A percentile compares a stretch with the other conserved stretches of the same genome.
phyloP scores from a whole-genome alignment of 2,113 vertebrate genomes.

The Mionectes macconnelli region DNA sequence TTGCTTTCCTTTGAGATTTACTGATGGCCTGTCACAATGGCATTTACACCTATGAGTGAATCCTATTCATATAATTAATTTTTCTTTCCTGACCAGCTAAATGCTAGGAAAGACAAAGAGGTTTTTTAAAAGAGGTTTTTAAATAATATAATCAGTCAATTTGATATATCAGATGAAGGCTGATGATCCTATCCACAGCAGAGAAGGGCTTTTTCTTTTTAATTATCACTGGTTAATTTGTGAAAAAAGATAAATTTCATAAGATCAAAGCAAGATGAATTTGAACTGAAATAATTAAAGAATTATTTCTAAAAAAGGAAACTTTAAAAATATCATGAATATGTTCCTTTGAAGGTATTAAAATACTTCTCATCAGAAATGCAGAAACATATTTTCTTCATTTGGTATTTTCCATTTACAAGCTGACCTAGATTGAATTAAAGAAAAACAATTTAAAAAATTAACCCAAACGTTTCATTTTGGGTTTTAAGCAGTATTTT shows the following conservation, averaged over 20 bases:
- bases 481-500: not conserved
- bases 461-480: not conserved
- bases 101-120: not conserved
- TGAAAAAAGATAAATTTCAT: not conserved
- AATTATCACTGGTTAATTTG: not conserved
- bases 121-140: not conserved
- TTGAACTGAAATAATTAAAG: not conserved
- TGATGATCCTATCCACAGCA: not conserved
- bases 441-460: not conserved
- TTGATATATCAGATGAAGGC: not conserved
- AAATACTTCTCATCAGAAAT: conserved; percentile 1
- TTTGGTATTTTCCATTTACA: not conserved
- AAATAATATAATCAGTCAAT: not conserved
- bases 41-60: not conserved
- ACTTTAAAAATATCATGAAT: not conserved
- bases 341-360: not conserved
- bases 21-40: not conserved
- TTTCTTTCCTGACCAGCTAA: not conserved
- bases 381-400: not conserved
- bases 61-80: not conserved
- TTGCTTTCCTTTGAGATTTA: not conserved
- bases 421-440: not conserved
- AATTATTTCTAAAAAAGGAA: not conserved
- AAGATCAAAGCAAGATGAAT: not conserved
- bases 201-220: not conserved